Conservation (phyloP, 2,888 invertebrate genomes). For the Serripes groenlandicus region DNA sequence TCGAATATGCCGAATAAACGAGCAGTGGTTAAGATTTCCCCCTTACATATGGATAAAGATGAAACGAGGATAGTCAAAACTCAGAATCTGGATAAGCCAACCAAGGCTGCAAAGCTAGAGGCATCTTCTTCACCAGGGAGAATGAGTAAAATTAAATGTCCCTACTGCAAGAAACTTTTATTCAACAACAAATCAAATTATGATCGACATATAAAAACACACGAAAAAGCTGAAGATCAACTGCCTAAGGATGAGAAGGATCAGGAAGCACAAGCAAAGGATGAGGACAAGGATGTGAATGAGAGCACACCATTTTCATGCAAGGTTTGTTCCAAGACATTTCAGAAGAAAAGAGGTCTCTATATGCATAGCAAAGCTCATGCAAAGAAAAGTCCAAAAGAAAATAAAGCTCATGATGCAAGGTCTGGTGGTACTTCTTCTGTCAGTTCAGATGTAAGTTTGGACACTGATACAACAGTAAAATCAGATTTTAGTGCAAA, state of each 20-base stretch:
- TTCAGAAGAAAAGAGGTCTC: conserved; percentile 61
- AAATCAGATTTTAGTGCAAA: no score
- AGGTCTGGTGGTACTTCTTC: neutral
- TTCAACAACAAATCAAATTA: conserved; percentile 26
- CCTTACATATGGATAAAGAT: conserved; percentile 34
- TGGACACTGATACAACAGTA: no score
- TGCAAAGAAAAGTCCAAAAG: no score
- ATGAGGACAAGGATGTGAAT: conserved; percentile 20
- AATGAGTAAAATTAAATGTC: neutral
- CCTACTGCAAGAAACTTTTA: neutral
- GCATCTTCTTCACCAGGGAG: neutral
- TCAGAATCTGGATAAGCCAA: neutral
- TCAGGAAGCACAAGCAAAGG: no score
- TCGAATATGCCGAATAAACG: conserved; percentile 47
- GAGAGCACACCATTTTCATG: conserved; percentile 57
- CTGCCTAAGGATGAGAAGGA: no score
- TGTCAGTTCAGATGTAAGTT: neutral
- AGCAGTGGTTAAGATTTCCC: conserved; percentile 47
- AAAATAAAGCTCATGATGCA: neutral
- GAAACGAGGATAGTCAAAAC: neutral
- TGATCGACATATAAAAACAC: conserved; percentile 14
- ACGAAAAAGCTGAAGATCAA: conserved; percentile 23
- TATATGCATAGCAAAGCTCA: conserved; percentile 63
- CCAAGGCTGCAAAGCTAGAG: neutral
- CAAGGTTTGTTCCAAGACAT: conserved; percentile 55